Percentiles rank a stretch among this genome's conserved stretches.
phyloP scores from a whole-genome alignment of 2,113 vertebrate genomes.

The Trematomus loennbergii region DNA sequence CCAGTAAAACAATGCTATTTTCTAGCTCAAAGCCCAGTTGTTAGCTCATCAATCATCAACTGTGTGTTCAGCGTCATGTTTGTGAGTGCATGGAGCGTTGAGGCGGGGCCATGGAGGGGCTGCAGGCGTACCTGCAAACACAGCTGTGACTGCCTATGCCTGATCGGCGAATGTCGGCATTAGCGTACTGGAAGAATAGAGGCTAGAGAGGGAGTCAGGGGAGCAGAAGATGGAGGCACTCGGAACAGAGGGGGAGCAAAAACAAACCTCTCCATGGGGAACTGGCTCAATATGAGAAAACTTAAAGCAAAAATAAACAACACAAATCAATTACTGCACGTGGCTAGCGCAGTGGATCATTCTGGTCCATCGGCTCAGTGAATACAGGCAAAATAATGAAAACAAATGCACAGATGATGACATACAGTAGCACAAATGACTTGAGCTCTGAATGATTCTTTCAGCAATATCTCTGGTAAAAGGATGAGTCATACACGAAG shows the following conservation, averaged over 20 bases:
- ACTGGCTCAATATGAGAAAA: conserved; percentile 24
- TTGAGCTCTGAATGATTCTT: conserved; percentile 15
- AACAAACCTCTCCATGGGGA: conserved; percentile 38
- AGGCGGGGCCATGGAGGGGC: conserved; percentile 3
- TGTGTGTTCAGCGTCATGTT: conserved; percentile 59
- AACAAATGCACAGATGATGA: background rate
- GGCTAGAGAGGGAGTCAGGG: conserved; percentile 1
- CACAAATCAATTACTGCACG: conserved; percentile 38
- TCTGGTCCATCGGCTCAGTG: conserved; percentile 13
- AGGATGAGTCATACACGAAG: conserved; percentile 14
- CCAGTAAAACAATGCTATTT: conserved; percentile 65
- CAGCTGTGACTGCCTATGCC: conserved; percentile 46
- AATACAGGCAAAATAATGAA: conserved; percentile 8
- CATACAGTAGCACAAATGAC: conserved; percentile 16
- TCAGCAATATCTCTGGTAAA: conserved; percentile 1
- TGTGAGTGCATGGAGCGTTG: conserved; percentile 37
- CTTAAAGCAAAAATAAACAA: conserved; percentile 38
- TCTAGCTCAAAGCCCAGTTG: conserved; percentile 59
- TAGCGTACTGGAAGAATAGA: conserved; percentile 26
- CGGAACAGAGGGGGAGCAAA: conserved; percentile 45
- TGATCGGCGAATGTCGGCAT: conserved; percentile 40
- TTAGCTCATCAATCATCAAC: conserved; percentile 75
- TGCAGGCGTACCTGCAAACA: conserved; percentile 41
- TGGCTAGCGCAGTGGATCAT: conserved; percentile 14
- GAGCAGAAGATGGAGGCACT: conserved; percentile 40